Conservation (phyloP, 2,113 vertebrate genomes). For the Phalacrocorax aristotelis region DNA sequence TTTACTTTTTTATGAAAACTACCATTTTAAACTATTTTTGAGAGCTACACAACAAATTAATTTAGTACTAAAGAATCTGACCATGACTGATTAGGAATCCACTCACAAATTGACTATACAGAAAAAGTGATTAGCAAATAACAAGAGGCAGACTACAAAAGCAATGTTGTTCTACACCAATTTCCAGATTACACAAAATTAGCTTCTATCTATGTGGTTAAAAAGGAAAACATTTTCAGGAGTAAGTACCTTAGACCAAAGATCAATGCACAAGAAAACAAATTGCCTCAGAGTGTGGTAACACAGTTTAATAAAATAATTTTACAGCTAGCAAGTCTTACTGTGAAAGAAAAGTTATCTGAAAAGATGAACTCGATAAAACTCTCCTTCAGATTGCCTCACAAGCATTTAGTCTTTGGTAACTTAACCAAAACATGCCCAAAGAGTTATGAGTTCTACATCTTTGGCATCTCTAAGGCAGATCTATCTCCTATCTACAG, state of each 20-base stretch:
- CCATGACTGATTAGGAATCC: not conserved
- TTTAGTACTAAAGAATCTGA: not conserved
- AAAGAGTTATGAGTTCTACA: not conserved
- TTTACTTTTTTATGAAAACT: not conserved
- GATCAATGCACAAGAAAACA: constrained; percentile 17
- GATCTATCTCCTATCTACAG: not conserved
- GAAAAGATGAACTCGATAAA: constrained; percentile 33
- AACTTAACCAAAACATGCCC: not conserved
- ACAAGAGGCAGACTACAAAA: not conserved
- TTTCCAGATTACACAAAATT: not conserved
- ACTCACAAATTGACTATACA: not conserved
- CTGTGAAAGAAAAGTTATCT: not conserved
- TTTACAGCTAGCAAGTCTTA: not conserved
- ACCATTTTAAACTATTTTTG: not conserved
- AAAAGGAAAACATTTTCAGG: constrained; percentile 9
- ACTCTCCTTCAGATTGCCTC: not conserved
- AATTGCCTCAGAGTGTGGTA: not conserved
- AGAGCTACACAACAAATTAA: not conserved
- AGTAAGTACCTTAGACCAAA: not conserved
- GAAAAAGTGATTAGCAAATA: constrained; percentile 1
- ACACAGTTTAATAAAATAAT: not conserved
- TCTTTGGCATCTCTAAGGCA: not conserved
- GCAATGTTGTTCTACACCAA: not conserved
- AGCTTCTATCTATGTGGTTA: not conserved
- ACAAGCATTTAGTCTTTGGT: not conserved